Conservation (phyloP, 2,113 vertebrate genomes). For the Oryzias woworae region DNA sequence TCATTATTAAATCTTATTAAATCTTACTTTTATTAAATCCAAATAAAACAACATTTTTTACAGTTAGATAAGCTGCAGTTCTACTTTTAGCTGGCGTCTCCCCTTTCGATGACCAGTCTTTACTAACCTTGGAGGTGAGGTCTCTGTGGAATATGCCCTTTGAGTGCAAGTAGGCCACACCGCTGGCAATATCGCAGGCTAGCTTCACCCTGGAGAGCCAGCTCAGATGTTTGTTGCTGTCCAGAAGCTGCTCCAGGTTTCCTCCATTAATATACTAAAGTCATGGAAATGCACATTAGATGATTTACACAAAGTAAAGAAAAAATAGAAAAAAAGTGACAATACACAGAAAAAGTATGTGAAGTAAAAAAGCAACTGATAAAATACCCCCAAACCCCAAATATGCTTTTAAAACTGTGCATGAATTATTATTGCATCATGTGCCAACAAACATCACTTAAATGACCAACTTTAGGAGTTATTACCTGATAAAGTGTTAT, state of each 20-base stretch:
- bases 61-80: neutral
- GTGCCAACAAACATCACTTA: too few relatives aligned
- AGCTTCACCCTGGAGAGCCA: slow-evolving; percentile 91
- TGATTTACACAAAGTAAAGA: neutral
- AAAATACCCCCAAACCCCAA: neutral
- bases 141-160: slow-evolving; percentile 98
- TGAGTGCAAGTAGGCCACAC: slow-evolving; percentile 91
- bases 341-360: neutral
- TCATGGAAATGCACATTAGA: neutral
- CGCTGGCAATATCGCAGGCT: slow-evolving; percentile 87
- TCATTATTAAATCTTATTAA: too few relatives aligned
- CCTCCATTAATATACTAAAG: slow-evolving; percentile 95
- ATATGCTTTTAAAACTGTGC: neutral
- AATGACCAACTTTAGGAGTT: too few relatives aligned
- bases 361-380: neutral
- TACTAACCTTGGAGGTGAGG: slow-evolving; percentile 94
- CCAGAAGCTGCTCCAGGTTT: slow-evolving; percentile 95
- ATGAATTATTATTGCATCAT: neutral
- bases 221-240: slow-evolving; percentile 89
- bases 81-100: neutral
- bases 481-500: too few relatives aligned
- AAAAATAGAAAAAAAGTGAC: neutral
- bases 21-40: too few relatives aligned
- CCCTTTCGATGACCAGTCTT: slow-evolving; percentile 9
- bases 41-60: too few relatives aligned